These are phyloP conservation scores for Plemyria rubiginata DNA, from an alignment of 2,888 invertebrate genomes.

Conservation along the genomic window DNA sequence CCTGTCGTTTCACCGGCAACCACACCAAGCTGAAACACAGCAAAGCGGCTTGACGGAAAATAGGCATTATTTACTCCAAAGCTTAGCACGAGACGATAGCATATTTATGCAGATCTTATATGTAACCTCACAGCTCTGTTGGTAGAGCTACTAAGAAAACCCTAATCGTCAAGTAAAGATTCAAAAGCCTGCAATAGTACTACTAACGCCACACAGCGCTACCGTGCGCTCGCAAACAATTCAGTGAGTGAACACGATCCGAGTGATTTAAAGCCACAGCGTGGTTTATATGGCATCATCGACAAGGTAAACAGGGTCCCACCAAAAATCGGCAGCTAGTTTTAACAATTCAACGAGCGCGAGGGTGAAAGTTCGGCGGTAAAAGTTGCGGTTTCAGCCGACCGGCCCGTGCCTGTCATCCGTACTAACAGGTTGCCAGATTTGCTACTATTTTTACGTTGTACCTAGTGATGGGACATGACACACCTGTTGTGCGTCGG, in stretches of 20 bases:
- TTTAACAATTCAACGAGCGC: conserved; percentile 54
- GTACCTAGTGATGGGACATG: conserved; percentile 74
- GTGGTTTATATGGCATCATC: conserved; percentile 19
- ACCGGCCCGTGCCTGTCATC: conserved; percentile 51
- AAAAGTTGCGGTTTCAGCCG: conserved; percentile 56
- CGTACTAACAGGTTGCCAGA: conserved; percentile 79
- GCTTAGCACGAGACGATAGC: too few species aligned
- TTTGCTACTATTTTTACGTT: conserved; percentile 80
- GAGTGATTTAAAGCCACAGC: conserved; percentile 23
- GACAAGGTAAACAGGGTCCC: conserved; percentile 28
- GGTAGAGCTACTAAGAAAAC: too few species aligned
- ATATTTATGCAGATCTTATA: too few species aligned
- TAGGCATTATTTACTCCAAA: too few species aligned
- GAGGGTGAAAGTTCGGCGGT: conserved; percentile 55
- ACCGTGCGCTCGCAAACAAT: not conserved
- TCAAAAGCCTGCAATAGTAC: not conserved
- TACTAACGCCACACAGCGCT: not conserved
- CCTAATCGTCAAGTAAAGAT: not conserved
- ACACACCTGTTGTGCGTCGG: conserved; percentile 72
- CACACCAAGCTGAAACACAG: too few species aligned
- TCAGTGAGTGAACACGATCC: conserved; percentile 7
- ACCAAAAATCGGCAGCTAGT: conserved; percentile 47
- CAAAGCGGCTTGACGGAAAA: too few species aligned
- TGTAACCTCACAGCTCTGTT: too few species aligned
- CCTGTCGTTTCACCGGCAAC: too few species aligned